A percentile compares a stretch with the other conserved stretches of the same genome.
Conservation (phyloP, 2,888 invertebrate species). For the Cistogaster globosa region DNA sequence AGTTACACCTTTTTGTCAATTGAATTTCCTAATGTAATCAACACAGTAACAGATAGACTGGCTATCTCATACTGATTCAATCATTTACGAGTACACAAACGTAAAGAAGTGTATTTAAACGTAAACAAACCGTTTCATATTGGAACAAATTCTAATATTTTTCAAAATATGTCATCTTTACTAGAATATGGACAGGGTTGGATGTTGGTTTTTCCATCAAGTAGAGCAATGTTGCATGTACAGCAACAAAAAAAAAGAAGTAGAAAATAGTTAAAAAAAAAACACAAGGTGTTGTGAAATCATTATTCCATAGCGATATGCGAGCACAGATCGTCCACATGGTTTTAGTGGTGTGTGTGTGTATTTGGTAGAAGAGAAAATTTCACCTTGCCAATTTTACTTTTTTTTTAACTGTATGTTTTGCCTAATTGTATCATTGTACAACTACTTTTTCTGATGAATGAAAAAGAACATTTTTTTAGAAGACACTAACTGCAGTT, state of each 20-base stretch:
- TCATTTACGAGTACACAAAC: too few relatives aligned
- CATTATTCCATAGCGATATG: constrained; percentile 9
- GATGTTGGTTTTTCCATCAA: constrained; percentile 10
- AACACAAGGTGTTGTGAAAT: constrained; percentile 23
- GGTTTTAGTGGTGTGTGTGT: too few relatives aligned
- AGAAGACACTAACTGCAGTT: background rate
- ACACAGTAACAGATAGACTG: too few relatives aligned
- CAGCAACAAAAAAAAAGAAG: background rate
- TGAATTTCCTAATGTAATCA: too few relatives aligned
- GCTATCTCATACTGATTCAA: too few relatives aligned
- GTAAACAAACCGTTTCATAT: too few relatives aligned
- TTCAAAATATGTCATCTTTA: constrained; percentile 21
- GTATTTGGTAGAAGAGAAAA: background rate
- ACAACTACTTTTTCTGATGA: background rate
- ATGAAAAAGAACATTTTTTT: background rate
- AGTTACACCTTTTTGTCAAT: too few relatives aligned
- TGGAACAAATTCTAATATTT: background rate
- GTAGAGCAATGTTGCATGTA: background rate
- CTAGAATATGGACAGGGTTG: constrained; percentile 2
- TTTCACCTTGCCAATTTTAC: constrained; percentile 8
- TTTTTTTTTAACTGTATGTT: constrained; percentile 21
- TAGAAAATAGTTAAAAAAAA: background rate
- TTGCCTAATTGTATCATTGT: constrained; percentile 29
- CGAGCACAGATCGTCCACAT: too few relatives aligned
- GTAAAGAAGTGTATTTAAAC: too few relatives aligned